Evolutionary conservation across 2,797 vertebrate species (phyloP).

Genomic region (Columba guinea): DNA sequence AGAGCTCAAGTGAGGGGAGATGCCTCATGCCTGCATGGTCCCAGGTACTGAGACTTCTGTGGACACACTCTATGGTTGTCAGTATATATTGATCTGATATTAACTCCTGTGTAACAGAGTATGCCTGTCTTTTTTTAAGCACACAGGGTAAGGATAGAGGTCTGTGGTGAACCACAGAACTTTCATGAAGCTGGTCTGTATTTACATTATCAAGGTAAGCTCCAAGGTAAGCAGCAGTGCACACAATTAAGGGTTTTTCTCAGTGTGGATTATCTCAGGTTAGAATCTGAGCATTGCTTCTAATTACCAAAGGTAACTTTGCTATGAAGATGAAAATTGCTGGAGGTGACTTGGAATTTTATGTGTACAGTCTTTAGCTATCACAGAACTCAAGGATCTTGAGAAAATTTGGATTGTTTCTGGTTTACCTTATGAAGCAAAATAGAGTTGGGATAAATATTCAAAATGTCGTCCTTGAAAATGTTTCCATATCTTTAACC

Average conservation of each 20-base stretch:
- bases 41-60: background rate
- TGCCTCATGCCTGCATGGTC: background rate
- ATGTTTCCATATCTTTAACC: background rate
- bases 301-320: background rate
- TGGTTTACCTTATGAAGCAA: background rate
- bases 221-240: background rate
- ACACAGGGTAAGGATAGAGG: accelerated
- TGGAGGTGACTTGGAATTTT: background rate
- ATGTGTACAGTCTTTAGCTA: background rate
- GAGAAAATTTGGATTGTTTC: background rate
- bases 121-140: background rate
- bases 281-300: background rate
- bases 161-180: background rate
- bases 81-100: background rate
- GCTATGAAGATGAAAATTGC: background rate
- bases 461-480: background rate
- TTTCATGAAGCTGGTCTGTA: background rate
- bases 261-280: background rate
- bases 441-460: background rate
- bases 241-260: background rate
- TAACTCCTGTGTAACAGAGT: background rate
- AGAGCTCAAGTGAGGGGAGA: background rate
- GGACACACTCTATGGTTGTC: accelerated
- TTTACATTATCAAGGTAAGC: background rate
- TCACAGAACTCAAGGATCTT: accelerated